Conservation (phyloP, 2,888 invertebrate species). For the Caenorhabditis parvicauda region DNA sequence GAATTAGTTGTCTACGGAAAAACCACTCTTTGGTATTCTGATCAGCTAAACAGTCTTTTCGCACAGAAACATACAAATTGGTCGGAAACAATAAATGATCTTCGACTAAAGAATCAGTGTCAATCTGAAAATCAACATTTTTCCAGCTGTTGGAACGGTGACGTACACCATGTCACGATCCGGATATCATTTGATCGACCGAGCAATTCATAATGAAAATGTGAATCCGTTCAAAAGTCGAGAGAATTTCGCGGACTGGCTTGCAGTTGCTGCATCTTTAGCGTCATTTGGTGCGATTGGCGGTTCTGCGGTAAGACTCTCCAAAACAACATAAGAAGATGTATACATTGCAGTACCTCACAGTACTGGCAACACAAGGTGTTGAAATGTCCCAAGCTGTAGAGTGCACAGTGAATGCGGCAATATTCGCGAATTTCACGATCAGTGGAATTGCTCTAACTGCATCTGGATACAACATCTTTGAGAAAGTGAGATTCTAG, state of each 20-base stretch:
- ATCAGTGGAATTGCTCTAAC: slow-evolving; percentile 25
- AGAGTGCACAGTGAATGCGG: slow-evolving; percentile 29
- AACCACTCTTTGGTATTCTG: too few relatives aligned
- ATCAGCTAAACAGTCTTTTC: too few relatives aligned
- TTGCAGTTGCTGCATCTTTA: slow-evolving; percentile 26
- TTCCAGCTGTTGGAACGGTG: slow-evolving; percentile 24
- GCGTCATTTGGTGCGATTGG: slow-evolving; percentile 33
- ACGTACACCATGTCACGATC: slow-evolving; percentile 30
- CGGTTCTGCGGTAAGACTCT: slow-evolving; percentile 20
- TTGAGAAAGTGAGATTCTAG: slow-evolving; percentile 14
- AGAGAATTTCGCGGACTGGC: slow-evolving; percentile 32
- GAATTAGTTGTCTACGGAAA: too few relatives aligned
- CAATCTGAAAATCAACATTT: background rate
- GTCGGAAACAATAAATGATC: too few relatives aligned
- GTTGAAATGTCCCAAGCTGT: slow-evolving; percentile 24
- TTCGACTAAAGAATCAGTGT: too few relatives aligned
- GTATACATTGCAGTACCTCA: slow-evolving; percentile 17
- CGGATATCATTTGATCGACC: slow-evolving; percentile 26
- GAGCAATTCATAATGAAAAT: slow-evolving; percentile 29
- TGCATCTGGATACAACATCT: slow-evolving; percentile 32
- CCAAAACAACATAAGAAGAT: too few relatives aligned
- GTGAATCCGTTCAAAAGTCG: slow-evolving; percentile 26
- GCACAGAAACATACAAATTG: too few relatives aligned
- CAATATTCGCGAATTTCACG: slow-evolving; percentile 28
- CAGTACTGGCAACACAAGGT: slow-evolving; percentile 28